A percentile compares a stretch with the other conserved stretches of the same genome.
Evolutionary conservation across 2,797 vertebrate genomes (phyloP).

Genomic region (Clarias platycephalus): DNA sequence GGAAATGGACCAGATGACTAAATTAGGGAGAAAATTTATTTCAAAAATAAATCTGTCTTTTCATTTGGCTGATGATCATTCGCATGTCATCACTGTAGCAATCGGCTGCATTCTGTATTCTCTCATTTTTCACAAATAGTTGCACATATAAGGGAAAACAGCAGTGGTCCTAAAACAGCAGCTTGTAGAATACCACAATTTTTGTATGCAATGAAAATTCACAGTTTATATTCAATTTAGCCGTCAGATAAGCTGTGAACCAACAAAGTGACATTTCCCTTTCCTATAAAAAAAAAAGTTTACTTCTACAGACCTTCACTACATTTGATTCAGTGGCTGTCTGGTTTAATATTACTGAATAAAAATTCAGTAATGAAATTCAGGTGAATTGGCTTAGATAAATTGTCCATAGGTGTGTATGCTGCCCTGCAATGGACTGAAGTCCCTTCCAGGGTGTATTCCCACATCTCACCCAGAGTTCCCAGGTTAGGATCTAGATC

Average conservation of each 20-base stretch:
- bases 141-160: neutral
- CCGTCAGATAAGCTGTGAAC: neutral
- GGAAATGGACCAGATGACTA: too few relatives aligned
- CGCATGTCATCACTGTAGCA: neutral
- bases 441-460: neutral
- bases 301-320: neutral
- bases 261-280: neutral
- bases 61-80: neutral
- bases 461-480: neutral
- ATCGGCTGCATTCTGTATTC: neutral
- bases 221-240: neutral
- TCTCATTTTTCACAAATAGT: neutral
- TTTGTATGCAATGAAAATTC: neutral
- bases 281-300: neutral
- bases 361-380: too few relatives aligned
- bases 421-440: too few relatives aligned
- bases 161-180: neutral
- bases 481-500: neutral
- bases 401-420: neutral
- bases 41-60: too few relatives aligned
- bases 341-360: neutral
- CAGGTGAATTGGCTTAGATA: neutral
- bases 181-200: neutral
- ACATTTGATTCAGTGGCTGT: neutral
- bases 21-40: too few relatives aligned